These are phyloP conservation scores for Saccostrea cuccullata DNA, from an alignment of 1,140 invertebrate species.

Conservation along the genomic window DNA sequence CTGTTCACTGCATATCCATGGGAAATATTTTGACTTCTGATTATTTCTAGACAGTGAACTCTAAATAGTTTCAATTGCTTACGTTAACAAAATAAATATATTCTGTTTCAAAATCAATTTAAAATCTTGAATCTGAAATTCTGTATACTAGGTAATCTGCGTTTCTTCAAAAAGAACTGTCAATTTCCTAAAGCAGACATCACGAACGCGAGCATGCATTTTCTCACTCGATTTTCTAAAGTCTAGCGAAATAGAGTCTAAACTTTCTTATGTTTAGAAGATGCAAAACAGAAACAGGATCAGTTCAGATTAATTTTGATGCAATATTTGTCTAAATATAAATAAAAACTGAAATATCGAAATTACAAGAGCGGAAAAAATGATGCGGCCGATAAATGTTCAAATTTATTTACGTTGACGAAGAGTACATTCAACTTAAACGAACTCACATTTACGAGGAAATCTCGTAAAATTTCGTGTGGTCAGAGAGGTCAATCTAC, in stretches of 20 bases:
- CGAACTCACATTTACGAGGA: not conserved
- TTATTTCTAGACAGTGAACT: not conserved
- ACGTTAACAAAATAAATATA: conserved; percentile 31
- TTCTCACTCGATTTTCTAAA: not conserved
- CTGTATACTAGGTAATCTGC: not conserved
- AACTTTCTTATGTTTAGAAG: conserved; percentile 1
- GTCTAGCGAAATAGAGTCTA: not conserved
- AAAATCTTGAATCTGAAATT: conserved; percentile 30
- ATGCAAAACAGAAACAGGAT: not conserved
- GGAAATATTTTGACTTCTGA: not conserved
- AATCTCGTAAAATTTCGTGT: not conserved
- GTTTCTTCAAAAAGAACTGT: not conserved
- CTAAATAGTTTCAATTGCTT: conserved; percentile 20
- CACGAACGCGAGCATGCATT: conserved; percentile 20
- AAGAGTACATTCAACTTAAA: not conserved
- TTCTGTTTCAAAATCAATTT: conserved; percentile 28
- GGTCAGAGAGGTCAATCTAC: not conserved
- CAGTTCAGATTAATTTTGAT: not conserved
- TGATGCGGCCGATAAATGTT: not conserved
- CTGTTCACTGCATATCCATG: not conserved
- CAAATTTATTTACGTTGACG: not conserved
- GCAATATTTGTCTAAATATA: too few relatives aligned
- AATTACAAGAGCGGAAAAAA: too few relatives aligned
- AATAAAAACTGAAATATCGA: too few relatives aligned
- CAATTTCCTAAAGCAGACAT: conserved; percentile 7